A percentile compares a stretch with the other conserved stretches of the same genome.
phyloP scores from a whole-genome alignment of 2,888 invertebrate species.

The Tipula confusa region DNA sequence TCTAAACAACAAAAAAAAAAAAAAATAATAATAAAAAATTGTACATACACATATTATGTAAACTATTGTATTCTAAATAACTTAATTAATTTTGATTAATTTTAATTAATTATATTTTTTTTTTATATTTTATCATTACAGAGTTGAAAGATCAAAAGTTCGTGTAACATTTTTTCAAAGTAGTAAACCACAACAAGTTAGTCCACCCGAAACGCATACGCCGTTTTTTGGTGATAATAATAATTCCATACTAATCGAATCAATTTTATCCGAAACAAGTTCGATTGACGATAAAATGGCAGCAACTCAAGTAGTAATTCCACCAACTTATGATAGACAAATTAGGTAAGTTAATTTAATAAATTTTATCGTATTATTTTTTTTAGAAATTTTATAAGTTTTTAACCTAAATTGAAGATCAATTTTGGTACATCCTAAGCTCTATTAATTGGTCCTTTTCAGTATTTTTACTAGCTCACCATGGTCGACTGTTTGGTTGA shows the following conservation, averaged over 20 bases:
- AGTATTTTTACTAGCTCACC: no score
- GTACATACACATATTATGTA: no score
- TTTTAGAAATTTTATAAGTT: no score
- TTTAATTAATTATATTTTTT: not conserved
- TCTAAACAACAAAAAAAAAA: no score
- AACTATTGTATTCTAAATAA: not conserved
- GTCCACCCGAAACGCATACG: conserved; percentile 53
- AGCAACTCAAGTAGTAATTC: conserved; percentile 16
- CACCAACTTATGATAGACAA: conserved; percentile 45
- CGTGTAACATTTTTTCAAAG: conserved; percentile 81
- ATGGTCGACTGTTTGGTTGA: no score
- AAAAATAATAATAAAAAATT: no score
- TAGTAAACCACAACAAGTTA: conserved; percentile 67
- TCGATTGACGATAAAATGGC: conserved; percentile 32
- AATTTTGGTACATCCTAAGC: no score
- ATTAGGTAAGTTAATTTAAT: conserved; percentile 48
- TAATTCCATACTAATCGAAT: conserved; percentile 29
- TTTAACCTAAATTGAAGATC: no score
- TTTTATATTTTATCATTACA: conserved; percentile 49
- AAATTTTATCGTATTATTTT: no score
- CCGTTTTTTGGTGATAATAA: conserved; percentile 34
- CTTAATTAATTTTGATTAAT: not conserved
- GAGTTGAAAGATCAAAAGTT: conserved; percentile 73
- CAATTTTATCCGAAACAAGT: conserved; percentile 30
- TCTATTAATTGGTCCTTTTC: no score